phyloP scores from a whole-genome alignment of 1,140 invertebrate genomes.

The Acromyrmex echinatior region DNA sequence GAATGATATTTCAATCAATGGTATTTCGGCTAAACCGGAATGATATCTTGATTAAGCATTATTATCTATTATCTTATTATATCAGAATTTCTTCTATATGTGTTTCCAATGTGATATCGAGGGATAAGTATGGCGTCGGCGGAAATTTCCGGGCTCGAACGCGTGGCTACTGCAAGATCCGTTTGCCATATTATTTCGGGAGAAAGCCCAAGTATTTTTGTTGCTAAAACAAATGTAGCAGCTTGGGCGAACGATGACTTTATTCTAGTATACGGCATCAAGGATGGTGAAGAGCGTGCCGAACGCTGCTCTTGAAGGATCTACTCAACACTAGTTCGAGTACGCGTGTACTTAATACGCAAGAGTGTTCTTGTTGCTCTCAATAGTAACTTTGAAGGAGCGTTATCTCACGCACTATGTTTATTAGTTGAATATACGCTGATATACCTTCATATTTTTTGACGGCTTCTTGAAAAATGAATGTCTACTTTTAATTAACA shows the following conservation, averaged over 20 bases:
- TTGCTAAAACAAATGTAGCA: conserved; percentile 35
- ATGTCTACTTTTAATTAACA: background rate
- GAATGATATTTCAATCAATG: background rate
- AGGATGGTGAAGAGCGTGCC: conserved; percentile 63
- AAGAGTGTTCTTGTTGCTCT: background rate
- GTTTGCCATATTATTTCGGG: conserved; percentile 63
- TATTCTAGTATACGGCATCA: conserved; percentile 61
- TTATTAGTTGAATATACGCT: conserved; percentile 3
- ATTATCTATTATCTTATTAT: conserved; percentile 53
- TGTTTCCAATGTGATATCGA: conserved; percentile 61
- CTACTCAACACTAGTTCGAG: background rate
- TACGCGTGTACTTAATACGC: background rate
- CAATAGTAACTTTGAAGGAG: background rate
- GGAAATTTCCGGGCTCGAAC: conserved; percentile 40
- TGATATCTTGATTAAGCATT: conserved; percentile 32
- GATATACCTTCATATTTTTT: background rate
- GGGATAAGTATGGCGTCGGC: background rate
- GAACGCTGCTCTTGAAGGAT: conserved; percentile 60
- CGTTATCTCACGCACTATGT: background rate
- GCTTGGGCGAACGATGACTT: conserved; percentile 66
- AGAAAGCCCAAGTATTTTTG: conserved; percentile 65
- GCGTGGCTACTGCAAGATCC: background rate
- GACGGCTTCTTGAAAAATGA: background rate
- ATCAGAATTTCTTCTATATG: conserved; percentile 55
- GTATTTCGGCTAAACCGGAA: background rate